Evolutionary conservation across 92 coral and sea anemone genomes (phyloP).

Genomic region (Paramuricea clavata): DNA sequence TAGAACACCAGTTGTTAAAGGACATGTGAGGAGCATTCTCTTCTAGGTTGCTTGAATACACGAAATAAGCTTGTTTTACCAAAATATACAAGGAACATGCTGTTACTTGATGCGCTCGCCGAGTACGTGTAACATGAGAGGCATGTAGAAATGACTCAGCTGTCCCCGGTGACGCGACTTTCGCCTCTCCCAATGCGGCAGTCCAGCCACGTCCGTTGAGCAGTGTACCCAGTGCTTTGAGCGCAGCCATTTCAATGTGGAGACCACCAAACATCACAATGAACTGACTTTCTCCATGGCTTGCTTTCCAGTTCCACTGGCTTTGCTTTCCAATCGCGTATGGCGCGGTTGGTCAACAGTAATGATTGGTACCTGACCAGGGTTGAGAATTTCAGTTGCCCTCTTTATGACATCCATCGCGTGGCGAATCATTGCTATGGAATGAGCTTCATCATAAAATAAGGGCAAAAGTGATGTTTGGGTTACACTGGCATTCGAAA

Average conservation of each 20-base stretch:
- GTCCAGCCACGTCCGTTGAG: slow-evolving; percentile 33
- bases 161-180: background rate
- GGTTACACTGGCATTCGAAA: no score
- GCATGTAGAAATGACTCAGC: slow-evolving; percentile 38
- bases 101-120: slow-evolving; percentile 70
- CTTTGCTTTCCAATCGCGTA: no score
- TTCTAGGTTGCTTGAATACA: slow-evolving; percentile 22
- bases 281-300: no score
- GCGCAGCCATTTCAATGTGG: slow-evolving; percentile 57
- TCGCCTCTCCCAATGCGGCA: background rate
- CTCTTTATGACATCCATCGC: no score
- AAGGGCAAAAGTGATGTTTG: no score
- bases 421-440: no score
- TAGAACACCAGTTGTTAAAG: slow-evolving; percentile 22
- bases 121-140: slow-evolving; percentile 69
- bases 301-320: no score
- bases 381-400: no score
- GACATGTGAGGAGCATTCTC: no score
- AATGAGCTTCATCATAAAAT: no score
- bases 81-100: slow-evolving; percentile 63
- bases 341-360: no score
- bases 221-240: background rate
- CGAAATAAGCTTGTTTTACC: slow-evolving; percentile 59
- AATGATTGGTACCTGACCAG: no score
- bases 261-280: slow-evolving; percentile 74